Evolutionary conservation across 2,113 vertebrate species (phyloP), one percentile per base, ranked within the genome.

Genomic region (Aldabrachelys gigantea): DNA sequence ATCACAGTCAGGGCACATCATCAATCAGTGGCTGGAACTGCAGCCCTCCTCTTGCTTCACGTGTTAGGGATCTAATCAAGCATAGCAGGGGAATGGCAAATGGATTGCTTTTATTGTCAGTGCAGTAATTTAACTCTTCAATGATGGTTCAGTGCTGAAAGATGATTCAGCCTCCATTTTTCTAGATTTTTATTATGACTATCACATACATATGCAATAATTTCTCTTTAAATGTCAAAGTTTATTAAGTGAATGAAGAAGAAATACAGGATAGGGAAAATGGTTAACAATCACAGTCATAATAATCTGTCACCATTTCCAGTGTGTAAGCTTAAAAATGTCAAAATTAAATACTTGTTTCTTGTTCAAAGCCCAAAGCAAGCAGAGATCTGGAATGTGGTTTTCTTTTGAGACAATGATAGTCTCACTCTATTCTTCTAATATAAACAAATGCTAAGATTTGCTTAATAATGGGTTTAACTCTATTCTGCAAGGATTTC

Each of bases 311-410:
- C 83, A 89, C 41, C 50, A 75, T 59, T 90, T 90, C 82, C 89
- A 92, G 57, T 75, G 82, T 72, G 78, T 89, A 89, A 84, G 84
- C 87, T 91, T 80, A 0, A 89, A 92, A 89, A 89, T 50, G 22
- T 88, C 89, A 94, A 89, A 95, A 92, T 85, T 80, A 95, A 95
- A 91, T 82, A 94, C 76, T 84, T 19, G n/a, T 94, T 93, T 72
- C 72, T 35, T 72, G 84, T 89, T 91, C 17, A 0, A 87, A 91
- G 88, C 96, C 97, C 97, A 97, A 96, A 97, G 84, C 95, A 97
- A 97, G 94, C 95, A 95, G 93, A 95, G 88, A 92, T 89, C 92
- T 97, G 93, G 90, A 96, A 89, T 84, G 72, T 24, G 50, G 54
- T 50, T 94, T 95, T 93, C 57, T 90, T 94, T 96, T 94, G 88